Evolutionary conservation across 2,888 invertebrate genomes (phyloP).

Genomic region (Hylaea fasciaria): DNA sequence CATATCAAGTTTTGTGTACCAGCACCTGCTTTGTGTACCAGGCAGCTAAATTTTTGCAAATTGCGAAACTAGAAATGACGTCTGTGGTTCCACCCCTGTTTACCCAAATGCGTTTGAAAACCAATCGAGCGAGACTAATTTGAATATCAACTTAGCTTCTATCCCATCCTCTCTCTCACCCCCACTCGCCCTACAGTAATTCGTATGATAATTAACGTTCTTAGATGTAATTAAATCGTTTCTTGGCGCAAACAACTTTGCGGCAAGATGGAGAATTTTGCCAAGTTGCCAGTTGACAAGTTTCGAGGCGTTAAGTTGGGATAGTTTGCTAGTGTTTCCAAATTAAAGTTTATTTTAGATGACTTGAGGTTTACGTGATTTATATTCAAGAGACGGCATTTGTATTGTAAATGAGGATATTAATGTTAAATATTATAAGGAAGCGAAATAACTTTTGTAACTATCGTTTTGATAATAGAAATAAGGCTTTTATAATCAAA

Average conservation of each 20-base stretch:
- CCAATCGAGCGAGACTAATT: slow-evolving; percentile 7
- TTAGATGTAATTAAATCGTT: slow-evolving; percentile 15
- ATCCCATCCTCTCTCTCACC: background rate
- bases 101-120: background rate
- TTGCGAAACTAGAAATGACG: no score
- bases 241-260: slow-evolving; percentile 4
- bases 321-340: slow-evolving; percentile 4
- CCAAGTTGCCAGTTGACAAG: slow-evolving; percentile 7
- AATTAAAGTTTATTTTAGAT: no score
- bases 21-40: no score
- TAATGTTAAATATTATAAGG: no score
- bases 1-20: no score
- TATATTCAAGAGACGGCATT: background rate
- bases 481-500: no score
- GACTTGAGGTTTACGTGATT: background rate
- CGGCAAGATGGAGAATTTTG: slow-evolving; percentile 11
- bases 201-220: slow-evolving; percentile 12
- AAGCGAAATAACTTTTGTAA: no score
- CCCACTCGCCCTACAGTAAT: slow-evolving; percentile 1
- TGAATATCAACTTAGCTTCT: slow-evolving; percentile 3
- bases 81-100: background rate
- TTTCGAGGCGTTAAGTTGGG: background rate
- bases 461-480: no score
- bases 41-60: no score
- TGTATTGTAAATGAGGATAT: background rate